Evolutionary conservation across 2,888 invertebrate species (phyloP).

Genomic region (Melipona bicolor): DNA sequence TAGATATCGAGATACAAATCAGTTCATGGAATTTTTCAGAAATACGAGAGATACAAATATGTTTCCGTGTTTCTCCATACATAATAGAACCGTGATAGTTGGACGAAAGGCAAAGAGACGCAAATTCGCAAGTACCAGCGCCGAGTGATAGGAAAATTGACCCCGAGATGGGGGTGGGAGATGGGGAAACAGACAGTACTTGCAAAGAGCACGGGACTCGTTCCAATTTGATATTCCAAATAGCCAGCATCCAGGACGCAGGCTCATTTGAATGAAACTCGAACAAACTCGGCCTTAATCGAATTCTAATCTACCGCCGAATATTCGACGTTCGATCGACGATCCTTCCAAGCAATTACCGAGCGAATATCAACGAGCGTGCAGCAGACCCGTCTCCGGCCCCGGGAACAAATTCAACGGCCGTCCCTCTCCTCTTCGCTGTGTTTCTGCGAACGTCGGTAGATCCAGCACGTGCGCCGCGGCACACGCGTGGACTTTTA

Average conservation of each 20-base stretch:
- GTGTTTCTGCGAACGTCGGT: conserved; percentile 28
- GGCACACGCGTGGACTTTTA: conserved; percentile 56
- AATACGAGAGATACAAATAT: too few relatives aligned
- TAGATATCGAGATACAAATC: too few relatives aligned
- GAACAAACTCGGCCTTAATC: not conserved
- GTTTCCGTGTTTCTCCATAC: too few relatives aligned
- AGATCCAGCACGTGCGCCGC: conserved; percentile 36
- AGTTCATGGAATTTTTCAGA: too few relatives aligned
- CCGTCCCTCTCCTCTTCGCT: not conserved
- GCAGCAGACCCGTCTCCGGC: too few relatives aligned
- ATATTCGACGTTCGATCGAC: not conserved
- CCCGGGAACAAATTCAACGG: not conserved
- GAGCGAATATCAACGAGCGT: not conserved
- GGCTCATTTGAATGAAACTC: not conserved
- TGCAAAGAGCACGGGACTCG: too few relatives aligned
- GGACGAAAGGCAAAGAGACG: too few relatives aligned
- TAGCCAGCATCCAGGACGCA: not conserved
- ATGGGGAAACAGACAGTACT: not conserved
- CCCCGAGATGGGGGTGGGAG: too few relatives aligned
- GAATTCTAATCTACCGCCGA: not conserved
- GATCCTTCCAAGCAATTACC: conserved; percentile 1
- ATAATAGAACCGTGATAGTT: too few relatives aligned
- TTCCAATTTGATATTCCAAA: conserved; percentile 7
- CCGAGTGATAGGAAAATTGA: not conserved
- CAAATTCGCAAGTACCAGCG: too few relatives aligned